These are phyloP conservation scores for Neodon shergylaensis DNA, from an alignment of 2,113 vertebrate genomes.

Conservation along the genomic window DNA sequence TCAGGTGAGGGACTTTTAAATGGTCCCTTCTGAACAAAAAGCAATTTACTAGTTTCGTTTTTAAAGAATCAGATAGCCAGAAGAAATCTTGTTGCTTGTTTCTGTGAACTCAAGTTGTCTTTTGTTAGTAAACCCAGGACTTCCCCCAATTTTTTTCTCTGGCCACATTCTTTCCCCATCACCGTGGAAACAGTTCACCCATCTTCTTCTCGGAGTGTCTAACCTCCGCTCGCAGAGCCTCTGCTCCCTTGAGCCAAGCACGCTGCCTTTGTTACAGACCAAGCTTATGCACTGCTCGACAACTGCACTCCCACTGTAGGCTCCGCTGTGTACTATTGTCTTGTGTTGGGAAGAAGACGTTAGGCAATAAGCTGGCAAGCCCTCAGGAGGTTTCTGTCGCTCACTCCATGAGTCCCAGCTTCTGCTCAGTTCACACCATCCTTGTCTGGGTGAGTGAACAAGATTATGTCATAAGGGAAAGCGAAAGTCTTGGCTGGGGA, in stretches of 20 bases:
- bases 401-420: slow-evolving; percentile 30
- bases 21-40: background rate
- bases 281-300: slow-evolving; percentile 58
- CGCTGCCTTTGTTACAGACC: slow-evolving; percentile 45
- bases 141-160: background rate
- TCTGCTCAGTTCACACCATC: slow-evolving; percentile 65
- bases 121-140: background rate
- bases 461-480: background rate
- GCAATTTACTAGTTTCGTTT: background rate
- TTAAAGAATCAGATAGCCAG: background rate
- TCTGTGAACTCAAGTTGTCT: background rate
- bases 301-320: slow-evolving; percentile 79
- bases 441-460: slow-evolving; percentile 50
- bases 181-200: background rate
- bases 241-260: slow-evolving; percentile 63
- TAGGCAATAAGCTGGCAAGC: slow-evolving; percentile 57
- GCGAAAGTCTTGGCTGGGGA: slow-evolving; percentile 52
- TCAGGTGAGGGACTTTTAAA: background rate
- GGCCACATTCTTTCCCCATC: background rate
- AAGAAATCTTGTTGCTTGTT: background rate
- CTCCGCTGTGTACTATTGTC: slow-evolving; percentile 7
- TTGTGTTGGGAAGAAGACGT: slow-evolving; percentile 18
- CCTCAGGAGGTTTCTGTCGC: slow-evolving; percentile 50
- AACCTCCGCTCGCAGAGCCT: background rate
- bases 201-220: background rate